Percentiles rank a stretch among this genome's conserved stretches.
Conservation (phyloP, 2,113 vertebrate genomes). For the Genyomyrus donnyi region DNA sequence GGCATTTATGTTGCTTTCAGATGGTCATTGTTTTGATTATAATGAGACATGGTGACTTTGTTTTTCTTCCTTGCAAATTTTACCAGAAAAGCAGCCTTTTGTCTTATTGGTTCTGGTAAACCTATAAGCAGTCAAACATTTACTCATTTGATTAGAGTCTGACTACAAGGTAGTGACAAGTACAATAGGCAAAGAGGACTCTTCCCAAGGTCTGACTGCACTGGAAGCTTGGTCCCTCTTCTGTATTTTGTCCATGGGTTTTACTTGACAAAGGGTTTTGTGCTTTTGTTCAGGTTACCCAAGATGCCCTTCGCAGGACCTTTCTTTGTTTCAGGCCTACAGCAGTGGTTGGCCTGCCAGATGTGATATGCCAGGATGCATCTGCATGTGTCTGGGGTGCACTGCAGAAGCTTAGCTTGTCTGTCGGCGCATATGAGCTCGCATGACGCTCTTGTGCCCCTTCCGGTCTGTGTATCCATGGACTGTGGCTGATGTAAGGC, state of each 20-base stretch:
- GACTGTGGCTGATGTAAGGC: not conserved
- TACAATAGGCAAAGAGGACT: slow-evolving; percentile 40
- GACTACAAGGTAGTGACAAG: not conserved
- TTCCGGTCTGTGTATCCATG: not conserved
- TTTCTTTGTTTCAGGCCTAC: slow-evolving; percentile 64
- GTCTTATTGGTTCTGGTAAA: not conserved
- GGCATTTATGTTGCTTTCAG: not conserved
- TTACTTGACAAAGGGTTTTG: slow-evolving; percentile 37
- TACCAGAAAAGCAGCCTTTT: not conserved
- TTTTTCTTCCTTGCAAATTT: not conserved
- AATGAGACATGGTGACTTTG: not conserved
- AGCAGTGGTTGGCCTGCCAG: slow-evolving; percentile 60
- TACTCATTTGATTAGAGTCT: not conserved
- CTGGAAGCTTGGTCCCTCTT: slow-evolving; percentile 35
- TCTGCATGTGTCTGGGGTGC: slow-evolving; percentile 51
- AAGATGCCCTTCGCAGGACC: slow-evolving; percentile 61
- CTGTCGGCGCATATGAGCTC: not conserved
- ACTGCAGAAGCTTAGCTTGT: not conserved
- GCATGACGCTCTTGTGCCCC: not conserved
- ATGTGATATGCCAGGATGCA: slow-evolving; percentile 58
- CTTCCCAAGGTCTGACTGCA: not conserved
- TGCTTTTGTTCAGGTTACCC: slow-evolving; percentile 67
- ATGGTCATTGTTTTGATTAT: not conserved
- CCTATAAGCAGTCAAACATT: not conserved
- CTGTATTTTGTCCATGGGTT: not conserved